Evolutionary conservation across 2,113 vertebrate species (phyloP), one percentile per base, ranked within the genome.

Genomic region (Puma concolor): DNA sequence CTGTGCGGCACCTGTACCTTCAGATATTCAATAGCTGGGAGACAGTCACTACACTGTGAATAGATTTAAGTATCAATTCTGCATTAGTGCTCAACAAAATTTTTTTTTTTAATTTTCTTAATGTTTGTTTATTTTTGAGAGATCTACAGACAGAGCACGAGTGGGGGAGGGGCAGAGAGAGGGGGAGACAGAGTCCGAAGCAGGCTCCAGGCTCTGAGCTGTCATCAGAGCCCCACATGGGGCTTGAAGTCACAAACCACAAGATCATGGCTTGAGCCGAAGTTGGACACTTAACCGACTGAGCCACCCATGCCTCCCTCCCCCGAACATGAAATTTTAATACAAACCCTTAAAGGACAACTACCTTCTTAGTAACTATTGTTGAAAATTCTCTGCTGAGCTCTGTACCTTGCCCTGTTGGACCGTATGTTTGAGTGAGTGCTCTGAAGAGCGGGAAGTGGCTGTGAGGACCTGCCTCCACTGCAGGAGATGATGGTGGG

Each of bases 361-460:
- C 64, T 66, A 17, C 14, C 71, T 91, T 60, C 52, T 29, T 79
- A 48, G n/a, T 83, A 27, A 31, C 60, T 93, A 7, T n/a, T 74
- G 29, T 76, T 82, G 63, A 93, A 92, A 88, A 90, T 82, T 63
- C 72, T 83, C 23, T 93, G 29, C 93, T 95, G 38, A 50, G 15
- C 50, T 33, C 1, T 69, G n/a, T 16, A 66, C 54, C 29, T 77
- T 12, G 38, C 54, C 8, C 21, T 92, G 63, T 16, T 84, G 63
- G 82, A 41, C 27, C 27, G 63, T 33, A 57, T 88, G 31, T 72
- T 17, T 90, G n/a, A 86, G 19, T 93, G 64, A 33, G 25, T 13
- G 11, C 15, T 88, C 72, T 81, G 54, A n/a, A 64, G 63, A 77
- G n/a, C 48, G 0, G 0, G 52, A 72, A 38, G n/a, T 88, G 41